These are phyloP conservation scores for Troides aeacus DNA, from an alignment of 2,888 invertebrate species.

Conservation along the genomic window DNA sequence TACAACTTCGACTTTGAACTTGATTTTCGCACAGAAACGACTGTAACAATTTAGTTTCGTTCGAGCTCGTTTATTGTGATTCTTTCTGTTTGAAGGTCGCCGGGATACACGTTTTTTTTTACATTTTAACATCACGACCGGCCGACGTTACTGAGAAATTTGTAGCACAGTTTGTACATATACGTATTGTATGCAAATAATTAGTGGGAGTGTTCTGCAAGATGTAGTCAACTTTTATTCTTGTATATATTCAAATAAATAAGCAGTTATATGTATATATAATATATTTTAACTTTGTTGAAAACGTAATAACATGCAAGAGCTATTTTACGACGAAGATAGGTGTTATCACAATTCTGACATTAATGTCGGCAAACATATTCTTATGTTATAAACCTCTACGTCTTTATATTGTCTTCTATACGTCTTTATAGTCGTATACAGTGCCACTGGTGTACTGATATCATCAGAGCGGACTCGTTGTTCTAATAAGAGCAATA, in stretches of 20 bases:
- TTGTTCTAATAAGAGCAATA: constrained; percentile 53
- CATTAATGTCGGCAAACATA: constrained; percentile 1
- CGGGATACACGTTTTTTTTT: constrained; percentile 14
- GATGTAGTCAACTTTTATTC: constrained; percentile 39
- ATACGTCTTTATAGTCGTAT: constrained; percentile 35
- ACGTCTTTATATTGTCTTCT: constrained; percentile 37
- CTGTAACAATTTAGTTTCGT: constrained; percentile 16
- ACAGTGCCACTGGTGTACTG: constrained; percentile 39
- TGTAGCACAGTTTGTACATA: constrained; percentile 38
- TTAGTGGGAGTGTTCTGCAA: constrained; percentile 36
- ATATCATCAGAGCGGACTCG: constrained; percentile 46
- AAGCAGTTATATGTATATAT: neutral
- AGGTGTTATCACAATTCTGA: constrained; percentile 4
- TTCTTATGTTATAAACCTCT: constrained; percentile 31
- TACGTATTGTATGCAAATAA: constrained; percentile 44
- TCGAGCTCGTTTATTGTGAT: constrained; percentile 19
- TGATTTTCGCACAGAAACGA: constrained; percentile 6
- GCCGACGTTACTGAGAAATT: constrained; percentile 37
- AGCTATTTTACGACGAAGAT: neutral
- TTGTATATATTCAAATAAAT: neutral
- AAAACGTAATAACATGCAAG: neutral
- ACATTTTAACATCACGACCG: constrained; percentile 34
- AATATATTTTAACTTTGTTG: neutral
- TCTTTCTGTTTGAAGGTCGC: constrained; percentile 33
- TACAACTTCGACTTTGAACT: constrained; percentile 15